Evolutionary conservation across 92 coral and sea anemone genomes (phyloP), one percentile per base, ranked within the genome.

Genomic region (Pocillopora grandis): DNA sequence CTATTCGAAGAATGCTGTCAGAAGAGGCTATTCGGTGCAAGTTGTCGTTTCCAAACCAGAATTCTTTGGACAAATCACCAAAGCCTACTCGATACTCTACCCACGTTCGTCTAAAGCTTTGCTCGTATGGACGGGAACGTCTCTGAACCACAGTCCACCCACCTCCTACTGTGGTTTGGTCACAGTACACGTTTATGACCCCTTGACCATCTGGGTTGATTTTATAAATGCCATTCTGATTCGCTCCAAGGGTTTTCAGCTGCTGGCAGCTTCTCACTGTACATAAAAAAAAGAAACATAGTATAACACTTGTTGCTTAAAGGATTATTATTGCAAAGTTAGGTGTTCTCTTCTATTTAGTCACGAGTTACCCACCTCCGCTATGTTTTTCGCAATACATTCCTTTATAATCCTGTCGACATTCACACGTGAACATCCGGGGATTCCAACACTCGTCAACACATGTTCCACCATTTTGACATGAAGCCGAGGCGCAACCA

Each of bases 21-120:
- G 80, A 27, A 3, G 67, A 21, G 58, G 80, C 56, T 15, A 58
- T 58, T 23, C 80, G 80, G 67, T 76, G 80, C 48, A 76, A 58
- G 80, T 76, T 20, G 15, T 76, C 66, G 80, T 76, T 76, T 1
- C 66, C 80, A 16, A 76, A 65, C 80, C 80, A 76, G 80, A 76
- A 76, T 62, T 58, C 80, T 17, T 35, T 65, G 10, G 65, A 13
- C 66, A 76, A 58, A 65, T 52, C 19, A 2, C 80, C 67, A 33
- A 76, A 76, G 37, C 80, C 80, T 33, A 6, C 19, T 21, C 49
- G n/a, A 65, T 76, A 76, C 48, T 10, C 48, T 17, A 14, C n/a
- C 72, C 72, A 68, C 72, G 10, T 31, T 68, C 2, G 14, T 33
- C 15, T 42, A 33, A 68, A 68, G 16, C 2, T 68, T 11, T 21